Conservation (phyloP, 2,113 vertebrate species). For the Uria lomvia region DNA sequence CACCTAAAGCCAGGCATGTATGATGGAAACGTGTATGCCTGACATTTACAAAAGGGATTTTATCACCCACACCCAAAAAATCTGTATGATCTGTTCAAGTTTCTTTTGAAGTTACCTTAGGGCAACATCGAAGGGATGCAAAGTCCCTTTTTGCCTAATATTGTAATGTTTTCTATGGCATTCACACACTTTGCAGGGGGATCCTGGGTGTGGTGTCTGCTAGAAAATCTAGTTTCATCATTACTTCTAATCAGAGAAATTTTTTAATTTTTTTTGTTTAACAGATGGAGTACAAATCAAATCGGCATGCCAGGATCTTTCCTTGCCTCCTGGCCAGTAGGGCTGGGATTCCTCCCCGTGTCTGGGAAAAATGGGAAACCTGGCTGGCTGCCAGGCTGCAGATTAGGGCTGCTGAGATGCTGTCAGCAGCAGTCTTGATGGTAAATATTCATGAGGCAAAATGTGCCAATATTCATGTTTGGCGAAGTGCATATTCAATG, state of each 20-base stretch:
- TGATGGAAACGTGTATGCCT: neutral
- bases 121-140: neutral
- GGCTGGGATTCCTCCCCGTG: neutral
- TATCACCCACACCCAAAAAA: neutral
- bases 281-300: neutral
- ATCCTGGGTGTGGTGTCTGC: neutral
- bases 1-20: neutral
- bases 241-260: neutral
- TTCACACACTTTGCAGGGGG: neutral
- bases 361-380: conserved; percentile 9
- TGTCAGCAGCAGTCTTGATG: conserved; percentile 43
- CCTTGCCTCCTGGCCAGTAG: neutral
- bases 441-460: conserved; percentile 63
- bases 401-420: conserved; percentile 17
- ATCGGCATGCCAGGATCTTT: neutral
- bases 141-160: neutral
- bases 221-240: neutral
- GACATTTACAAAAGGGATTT: neutral
- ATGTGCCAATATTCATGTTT: conserved; percentile 42
- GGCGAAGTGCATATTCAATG: conserved; percentile 26
- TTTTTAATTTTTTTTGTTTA: neutral
- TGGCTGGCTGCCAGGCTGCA: conserved; percentile 31
- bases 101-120: neutral
- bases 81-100: neutral
- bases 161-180: neutral